Conservation (phyloP, 2,797 vertebrate species). For the Podarcis siculus region DNA sequence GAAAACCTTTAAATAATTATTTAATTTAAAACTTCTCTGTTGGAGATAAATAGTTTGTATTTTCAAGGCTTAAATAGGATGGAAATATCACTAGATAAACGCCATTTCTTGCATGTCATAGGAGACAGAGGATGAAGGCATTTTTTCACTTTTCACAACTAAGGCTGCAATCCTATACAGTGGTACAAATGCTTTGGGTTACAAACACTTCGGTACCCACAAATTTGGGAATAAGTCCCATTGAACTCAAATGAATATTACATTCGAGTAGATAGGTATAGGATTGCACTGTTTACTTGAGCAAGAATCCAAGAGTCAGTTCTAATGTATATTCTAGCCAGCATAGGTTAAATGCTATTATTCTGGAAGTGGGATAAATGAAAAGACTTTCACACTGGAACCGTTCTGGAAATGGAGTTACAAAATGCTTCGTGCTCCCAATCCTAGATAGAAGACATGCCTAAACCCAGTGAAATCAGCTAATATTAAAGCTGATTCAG, state of each 20-base stretch:
- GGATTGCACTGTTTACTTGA: neutral
- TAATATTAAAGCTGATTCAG: neutral
- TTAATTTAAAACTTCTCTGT: neutral
- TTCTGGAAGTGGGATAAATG: neutral
- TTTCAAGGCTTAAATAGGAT: neutral
- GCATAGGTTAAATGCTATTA: neutral
- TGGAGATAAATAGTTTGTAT: neutral
- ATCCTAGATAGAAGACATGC: neutral
- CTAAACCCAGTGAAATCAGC: neutral
- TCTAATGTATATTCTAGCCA: neutral
- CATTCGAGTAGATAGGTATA: neutral
- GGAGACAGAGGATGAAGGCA: neutral
- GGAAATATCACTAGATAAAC: neutral
- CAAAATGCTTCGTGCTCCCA: neutral
- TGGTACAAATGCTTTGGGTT: no score
- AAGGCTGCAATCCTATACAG: neutral
- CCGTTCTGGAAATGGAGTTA: neutral
- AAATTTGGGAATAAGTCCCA: neutral
- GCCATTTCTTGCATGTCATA: neutral
- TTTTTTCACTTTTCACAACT: neutral
- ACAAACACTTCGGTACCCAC: neutral
- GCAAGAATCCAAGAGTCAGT: neutral
- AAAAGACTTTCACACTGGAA: neutral
- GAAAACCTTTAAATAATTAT: neutral
- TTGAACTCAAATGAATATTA: neutral